Conservation (phyloP, 2,888 invertebrate genomes). For the Mylabris sibirica region DNA sequence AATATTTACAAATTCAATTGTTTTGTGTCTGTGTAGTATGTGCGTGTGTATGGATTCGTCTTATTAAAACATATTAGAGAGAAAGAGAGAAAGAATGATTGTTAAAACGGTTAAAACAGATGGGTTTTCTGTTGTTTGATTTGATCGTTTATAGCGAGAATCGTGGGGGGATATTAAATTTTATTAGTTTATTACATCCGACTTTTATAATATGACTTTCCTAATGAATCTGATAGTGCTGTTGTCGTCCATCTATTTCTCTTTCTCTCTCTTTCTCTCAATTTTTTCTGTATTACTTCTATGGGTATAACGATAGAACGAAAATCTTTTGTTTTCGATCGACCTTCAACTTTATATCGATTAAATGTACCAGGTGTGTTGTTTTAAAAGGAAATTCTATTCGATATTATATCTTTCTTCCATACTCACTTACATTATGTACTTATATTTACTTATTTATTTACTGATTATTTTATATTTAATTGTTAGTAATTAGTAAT, state of each 20-base stretch:
- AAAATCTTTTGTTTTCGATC: slow-evolving; percentile 3
- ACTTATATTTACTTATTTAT: too few relatives aligned
- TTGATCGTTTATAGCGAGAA: slow-evolving; percentile 42
- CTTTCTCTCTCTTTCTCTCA: background rate
- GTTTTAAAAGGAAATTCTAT: background rate
- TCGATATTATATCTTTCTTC: too few relatives aligned
- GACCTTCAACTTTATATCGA: slow-evolving; percentile 4
- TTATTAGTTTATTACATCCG: slow-evolving; percentile 51
- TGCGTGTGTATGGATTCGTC: too few relatives aligned
- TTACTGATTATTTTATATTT: too few relatives aligned
- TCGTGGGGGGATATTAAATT: slow-evolving; percentile 47
- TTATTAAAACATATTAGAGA: too few relatives aligned
- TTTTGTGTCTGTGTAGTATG: background rate
- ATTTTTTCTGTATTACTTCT: background rate
- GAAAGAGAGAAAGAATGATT: background rate
- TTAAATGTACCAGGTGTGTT: background rate
- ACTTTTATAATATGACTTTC: slow-evolving; percentile 44
- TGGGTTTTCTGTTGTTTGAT: slow-evolving; percentile 49
- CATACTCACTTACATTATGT: too few relatives aligned
- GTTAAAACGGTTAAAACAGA: slow-evolving; percentile 40
- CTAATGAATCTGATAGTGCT: slow-evolving; percentile 41
- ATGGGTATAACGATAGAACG: background rate
- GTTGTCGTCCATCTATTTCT: background rate
- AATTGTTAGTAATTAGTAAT: too few relatives aligned
- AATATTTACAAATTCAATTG: slow-evolving; percentile 13